phyloP scores from a whole-genome alignment of 2,113 vertebrate species.

The Psittacula cyanocephala region DNA sequence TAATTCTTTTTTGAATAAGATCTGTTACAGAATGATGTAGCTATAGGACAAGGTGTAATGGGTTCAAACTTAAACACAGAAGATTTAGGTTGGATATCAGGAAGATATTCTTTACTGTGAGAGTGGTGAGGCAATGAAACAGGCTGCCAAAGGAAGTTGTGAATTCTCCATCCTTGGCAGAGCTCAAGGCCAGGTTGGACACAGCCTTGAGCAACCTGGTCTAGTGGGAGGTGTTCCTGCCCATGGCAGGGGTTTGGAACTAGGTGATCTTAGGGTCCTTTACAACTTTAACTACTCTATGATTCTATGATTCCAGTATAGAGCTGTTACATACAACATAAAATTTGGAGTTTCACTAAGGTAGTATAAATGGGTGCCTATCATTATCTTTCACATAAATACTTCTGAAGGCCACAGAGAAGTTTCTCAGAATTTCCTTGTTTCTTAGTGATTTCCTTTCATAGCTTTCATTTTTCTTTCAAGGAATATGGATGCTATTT shows the following conservation, averaged over 20 bases:
- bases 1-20: background rate
- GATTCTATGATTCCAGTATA: background rate
- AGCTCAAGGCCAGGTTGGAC: background rate
- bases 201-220: background rate
- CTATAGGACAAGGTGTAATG: background rate
- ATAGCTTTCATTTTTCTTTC: background rate
- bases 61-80: background rate
- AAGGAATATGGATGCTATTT: background rate
- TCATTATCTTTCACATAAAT: background rate
- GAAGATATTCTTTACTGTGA: background rate
- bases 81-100: background rate
- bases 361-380: background rate
- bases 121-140: background rate
- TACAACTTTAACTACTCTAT: background rate
- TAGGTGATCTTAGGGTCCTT: background rate
- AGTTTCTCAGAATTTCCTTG: background rate
- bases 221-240: background rate
- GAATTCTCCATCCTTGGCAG: background rate
- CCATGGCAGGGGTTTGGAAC: background rate
- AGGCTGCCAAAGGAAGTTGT: background rate
- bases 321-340: background rate
- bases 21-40: background rate
- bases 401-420: background rate
- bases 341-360: background rate
- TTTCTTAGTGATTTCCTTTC: background rate